Percentiles rank a stretch among this genome's conserved stretches.
Evolutionary conservation across 2,797 vertebrate species (phyloP).

Genomic region (Gallinago solitaria): DNA sequence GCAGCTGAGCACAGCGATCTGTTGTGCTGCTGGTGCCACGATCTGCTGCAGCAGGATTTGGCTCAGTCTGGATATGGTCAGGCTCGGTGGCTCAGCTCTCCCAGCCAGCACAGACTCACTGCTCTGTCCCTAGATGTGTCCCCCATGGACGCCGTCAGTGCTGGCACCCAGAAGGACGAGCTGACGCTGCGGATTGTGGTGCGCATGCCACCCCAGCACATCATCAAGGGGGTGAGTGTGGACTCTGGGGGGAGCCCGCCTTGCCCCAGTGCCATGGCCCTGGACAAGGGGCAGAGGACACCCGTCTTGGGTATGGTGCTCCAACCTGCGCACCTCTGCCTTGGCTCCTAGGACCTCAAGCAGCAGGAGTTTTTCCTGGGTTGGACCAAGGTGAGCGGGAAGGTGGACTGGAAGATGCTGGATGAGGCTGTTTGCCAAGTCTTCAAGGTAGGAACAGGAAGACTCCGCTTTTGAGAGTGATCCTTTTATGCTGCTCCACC

Average conservation of each 20-base stretch:
- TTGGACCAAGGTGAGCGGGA: constrained; percentile 82
- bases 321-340: neutral
- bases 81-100: accelerated
- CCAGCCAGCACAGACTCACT: neutral
- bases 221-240: constrained; percentile 90
- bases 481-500: neutral
- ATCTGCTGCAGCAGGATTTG: accelerated
- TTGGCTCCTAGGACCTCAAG: constrained; percentile 82
- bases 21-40: accelerated
- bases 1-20: neutral
- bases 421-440: constrained; percentile 88
- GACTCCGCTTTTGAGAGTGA: neutral
- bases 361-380: constrained; percentile 92
- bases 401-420: constrained; percentile 89
- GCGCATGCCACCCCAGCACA: constrained; percentile 83
- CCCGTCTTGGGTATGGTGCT: neutral
- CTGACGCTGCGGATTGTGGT: constrained; percentile 84
- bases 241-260: neutral
- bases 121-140: constrained; percentile 78
- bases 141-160: constrained; percentile 81
- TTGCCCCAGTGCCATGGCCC: accelerated
- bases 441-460: constrained; percentile 82
- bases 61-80: neutral
- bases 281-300: neutral
- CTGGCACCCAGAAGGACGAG: constrained; percentile 82